These are phyloP conservation scores for Apodemia hepburni DNA, from an alignment of 2,888 invertebrate species.

Conservation along the genomic window DNA sequence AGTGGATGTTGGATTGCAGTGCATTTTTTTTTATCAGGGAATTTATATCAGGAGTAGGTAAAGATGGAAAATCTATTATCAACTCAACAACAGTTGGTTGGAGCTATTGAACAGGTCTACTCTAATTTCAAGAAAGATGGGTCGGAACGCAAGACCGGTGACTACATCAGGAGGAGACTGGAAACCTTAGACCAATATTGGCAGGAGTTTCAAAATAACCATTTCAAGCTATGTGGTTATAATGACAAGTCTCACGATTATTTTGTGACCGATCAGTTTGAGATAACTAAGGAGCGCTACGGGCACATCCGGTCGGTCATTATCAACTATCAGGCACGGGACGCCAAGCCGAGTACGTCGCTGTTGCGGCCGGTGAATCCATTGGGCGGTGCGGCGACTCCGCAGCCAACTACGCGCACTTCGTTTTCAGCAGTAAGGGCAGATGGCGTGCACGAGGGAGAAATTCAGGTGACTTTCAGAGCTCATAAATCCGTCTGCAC, in stretches of 20 bases:
- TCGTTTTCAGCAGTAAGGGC: constrained; percentile 10
- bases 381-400: neutral
- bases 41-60: too few species aligned
- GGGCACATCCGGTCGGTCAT: constrained; percentile 14
- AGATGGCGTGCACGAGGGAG: constrained; percentile 9
- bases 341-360: constrained; percentile 14
- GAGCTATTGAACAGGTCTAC: constrained; percentile 15
- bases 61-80: constrained; percentile 14
- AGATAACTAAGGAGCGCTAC: constrained; percentile 14
- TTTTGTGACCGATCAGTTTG: constrained; percentile 14
- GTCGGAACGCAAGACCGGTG: constrained; percentile 11
- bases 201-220: constrained; percentile 18
- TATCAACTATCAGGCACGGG: constrained; percentile 1
- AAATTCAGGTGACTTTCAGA: too few species aligned
- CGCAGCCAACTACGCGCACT: constrained; percentile 12
- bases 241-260: constrained; percentile 16
- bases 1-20: constrained; percentile 12
- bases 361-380: constrained; percentile 11
- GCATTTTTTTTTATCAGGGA: neutral
- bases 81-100: constrained; percentile 15
- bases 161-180: constrained; percentile 13
- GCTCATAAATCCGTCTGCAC: constrained; percentile 36
- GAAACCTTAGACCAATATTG: constrained; percentile 16
- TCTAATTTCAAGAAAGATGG: constrained; percentile 16
- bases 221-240: constrained; percentile 17